Evolutionary conservation across 2,797 vertebrate species (phyloP).

Genomic region (Margarornis squamiger): DNA sequence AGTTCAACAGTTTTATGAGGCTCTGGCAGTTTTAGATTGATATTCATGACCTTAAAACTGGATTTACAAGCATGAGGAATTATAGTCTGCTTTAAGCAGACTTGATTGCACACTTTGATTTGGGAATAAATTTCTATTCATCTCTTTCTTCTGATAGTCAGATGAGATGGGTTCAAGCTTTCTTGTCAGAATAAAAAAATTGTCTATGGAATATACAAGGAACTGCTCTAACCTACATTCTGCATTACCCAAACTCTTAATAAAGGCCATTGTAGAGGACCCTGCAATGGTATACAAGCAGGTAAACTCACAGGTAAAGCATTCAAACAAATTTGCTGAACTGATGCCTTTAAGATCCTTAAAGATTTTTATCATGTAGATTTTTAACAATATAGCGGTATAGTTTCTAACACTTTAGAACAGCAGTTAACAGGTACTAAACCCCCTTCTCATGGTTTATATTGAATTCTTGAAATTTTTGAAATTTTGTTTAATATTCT

Average conservation of each 20-base stretch:
- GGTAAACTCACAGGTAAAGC: neutral
- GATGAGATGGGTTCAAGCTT: neutral
- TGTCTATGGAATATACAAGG: neutral
- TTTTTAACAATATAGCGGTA: too few species aligned
- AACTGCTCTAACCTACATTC: neutral
- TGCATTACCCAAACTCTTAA: neutral
- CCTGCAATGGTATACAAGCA: neutral
- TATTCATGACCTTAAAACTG: neutral
- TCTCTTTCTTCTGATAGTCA: neutral
- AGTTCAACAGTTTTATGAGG: neutral
- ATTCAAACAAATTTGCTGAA: neutral
- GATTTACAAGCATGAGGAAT: conserved; percentile 35
- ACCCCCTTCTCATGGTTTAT: too few species aligned
- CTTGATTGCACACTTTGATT: neutral
- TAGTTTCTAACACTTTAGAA: too few species aligned
- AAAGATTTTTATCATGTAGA: too few species aligned
- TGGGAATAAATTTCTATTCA: neutral
- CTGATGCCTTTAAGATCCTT: too few species aligned
- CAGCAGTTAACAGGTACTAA: too few species aligned
- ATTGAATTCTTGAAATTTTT: too few species aligned
- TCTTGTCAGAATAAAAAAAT: neutral
- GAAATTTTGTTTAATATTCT: too few species aligned
- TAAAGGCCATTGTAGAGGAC: neutral
- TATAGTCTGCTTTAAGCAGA: conserved; percentile 17
- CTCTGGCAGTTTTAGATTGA: neutral